A percentile compares a stretch with the other conserved stretches of the same genome.
These are phyloP conservation scores for Entelurus aequoreus DNA, from an alignment of 2,113 vertebrate species.

Conservation along the genomic window DNA sequence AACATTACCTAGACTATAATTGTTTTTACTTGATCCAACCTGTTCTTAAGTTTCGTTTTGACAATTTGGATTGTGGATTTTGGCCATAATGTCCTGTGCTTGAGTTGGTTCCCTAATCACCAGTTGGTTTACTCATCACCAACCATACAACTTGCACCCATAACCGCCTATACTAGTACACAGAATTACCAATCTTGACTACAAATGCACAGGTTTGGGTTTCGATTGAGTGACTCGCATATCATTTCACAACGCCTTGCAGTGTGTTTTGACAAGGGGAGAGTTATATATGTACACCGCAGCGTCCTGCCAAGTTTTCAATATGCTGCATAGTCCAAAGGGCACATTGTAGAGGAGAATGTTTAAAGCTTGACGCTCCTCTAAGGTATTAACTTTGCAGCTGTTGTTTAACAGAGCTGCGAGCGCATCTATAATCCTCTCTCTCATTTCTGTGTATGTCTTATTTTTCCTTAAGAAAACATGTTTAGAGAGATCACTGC, in stretches of 20 bases:
- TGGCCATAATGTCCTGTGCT: not conserved
- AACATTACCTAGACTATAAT: no score
- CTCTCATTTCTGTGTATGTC: constrained; percentile 19
- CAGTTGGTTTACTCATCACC: no score
- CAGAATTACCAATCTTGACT: no score
- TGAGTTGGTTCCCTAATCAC: not conserved
- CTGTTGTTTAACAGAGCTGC: not conserved
- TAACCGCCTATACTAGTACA: no score
- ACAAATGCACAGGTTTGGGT: not conserved
- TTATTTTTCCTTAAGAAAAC: constrained; percentile 37
- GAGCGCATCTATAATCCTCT: constrained; percentile 7
- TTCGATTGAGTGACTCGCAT: not conserved
- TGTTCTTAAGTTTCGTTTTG: not conserved
- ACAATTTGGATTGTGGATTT: not conserved
- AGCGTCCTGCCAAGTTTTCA: constrained; percentile 19
- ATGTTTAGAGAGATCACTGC: constrained; percentile 47
- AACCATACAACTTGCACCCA: no score
- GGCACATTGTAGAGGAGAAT: constrained; percentile 3
- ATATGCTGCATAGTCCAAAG: constrained; percentile 9
- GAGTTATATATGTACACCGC: not conserved
- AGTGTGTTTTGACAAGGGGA: not conserved
- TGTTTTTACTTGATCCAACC: no score
- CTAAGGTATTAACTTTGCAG: constrained; percentile 13
- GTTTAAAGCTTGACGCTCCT: constrained; percentile 11
- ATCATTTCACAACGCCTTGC: not conserved